These are phyloP conservation scores for Penaeus japonicus DNA, from an alignment of 1,140 invertebrate genomes.

Conservation along the genomic window DNA sequence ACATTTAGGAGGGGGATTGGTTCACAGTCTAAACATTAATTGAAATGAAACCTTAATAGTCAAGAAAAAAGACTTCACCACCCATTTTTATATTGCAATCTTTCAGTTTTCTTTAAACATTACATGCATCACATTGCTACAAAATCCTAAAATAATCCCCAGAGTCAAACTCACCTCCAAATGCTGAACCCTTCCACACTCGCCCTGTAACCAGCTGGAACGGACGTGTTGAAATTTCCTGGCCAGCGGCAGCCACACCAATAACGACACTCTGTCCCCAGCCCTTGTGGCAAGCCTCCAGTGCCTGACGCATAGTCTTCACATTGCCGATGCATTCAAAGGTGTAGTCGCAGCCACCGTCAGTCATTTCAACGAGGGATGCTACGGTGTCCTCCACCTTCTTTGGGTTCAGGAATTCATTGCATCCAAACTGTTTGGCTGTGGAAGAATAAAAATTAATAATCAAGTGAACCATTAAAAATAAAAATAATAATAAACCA, in stretches of 20 bases:
- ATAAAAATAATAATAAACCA: too few relatives aligned
- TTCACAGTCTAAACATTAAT: too few relatives aligned
- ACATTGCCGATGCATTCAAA: conserved; percentile 99
- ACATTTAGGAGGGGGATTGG: conserved; percentile 20
- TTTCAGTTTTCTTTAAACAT: too few relatives aligned
- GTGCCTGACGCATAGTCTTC: conserved; percentile 90
- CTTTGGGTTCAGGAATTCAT: conserved; percentile 88
- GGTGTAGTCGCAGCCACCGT: conserved; percentile 97
- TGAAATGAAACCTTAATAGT: too few relatives aligned
- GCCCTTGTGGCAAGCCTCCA: conserved; percentile 97
- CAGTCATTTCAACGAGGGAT: conserved; percentile 88
- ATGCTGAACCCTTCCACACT: conserved; percentile 70
- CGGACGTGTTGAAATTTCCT: conserved; percentile 94
- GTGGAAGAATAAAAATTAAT: conserved; percentile 48
- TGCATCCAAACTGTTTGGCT: conserved; percentile 90
- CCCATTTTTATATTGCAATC: too few relatives aligned
- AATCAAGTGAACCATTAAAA: neutral
- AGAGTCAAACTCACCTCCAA: too few relatives aligned
- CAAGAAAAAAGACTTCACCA: too few relatives aligned
- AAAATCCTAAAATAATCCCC: too few relatives aligned
- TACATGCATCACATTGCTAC: too few relatives aligned
- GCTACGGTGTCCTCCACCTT: conserved; percentile 36
- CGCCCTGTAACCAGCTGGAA: conserved; percentile 88
- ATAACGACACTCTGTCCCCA: conserved; percentile 98
- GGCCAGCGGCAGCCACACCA: conserved; percentile 89